Conservation (phyloP, 2,113 vertebrate genomes). For the Pollimyrus isidori region DNA sequence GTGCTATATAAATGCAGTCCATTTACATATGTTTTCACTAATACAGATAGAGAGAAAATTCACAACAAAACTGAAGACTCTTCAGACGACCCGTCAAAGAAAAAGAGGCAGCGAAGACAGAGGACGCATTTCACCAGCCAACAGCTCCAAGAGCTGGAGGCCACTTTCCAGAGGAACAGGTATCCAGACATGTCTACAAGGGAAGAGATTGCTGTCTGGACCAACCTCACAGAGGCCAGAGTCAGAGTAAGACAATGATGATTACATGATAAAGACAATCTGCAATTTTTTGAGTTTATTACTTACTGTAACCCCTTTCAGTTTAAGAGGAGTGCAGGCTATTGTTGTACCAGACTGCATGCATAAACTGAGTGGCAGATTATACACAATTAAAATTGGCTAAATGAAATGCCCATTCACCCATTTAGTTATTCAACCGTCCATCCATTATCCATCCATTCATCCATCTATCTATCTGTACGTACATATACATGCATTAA, state of each 20-base stretch:
- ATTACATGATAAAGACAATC: background rate
- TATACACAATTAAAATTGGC: background rate
- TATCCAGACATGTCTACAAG: slow-evolving; percentile 98
- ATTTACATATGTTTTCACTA: no score
- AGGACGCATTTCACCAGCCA: slow-evolving; percentile 95
- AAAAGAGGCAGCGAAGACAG: slow-evolving; percentile 92
- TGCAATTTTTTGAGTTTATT: background rate
- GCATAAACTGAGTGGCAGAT: background rate
- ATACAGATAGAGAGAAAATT: slow-evolving; percentile 88
- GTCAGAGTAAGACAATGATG: slow-evolving; percentile 74
- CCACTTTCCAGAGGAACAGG: slow-evolving; percentile 95
- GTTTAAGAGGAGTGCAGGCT: background rate
- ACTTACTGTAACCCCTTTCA: background rate
- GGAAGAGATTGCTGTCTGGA: slow-evolving; percentile 98
- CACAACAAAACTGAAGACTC: slow-evolving; percentile 89
- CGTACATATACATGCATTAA: background rate
- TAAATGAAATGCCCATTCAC: background rate
- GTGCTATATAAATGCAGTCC: no score
- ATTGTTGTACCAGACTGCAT: background rate
- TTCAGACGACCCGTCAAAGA: slow-evolving; percentile 90
- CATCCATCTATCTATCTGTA: background rate
- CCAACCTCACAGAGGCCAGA: slow-evolving; percentile 96
- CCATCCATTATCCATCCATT: background rate
- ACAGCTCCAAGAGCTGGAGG: slow-evolving; percentile 93
- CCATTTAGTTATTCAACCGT: background rate